Evolutionary conservation across 1,140 invertebrate genomes (phyloP), one percentile per base, ranked within the genome.

Genomic region (Latrodectus geometricus): DNA sequence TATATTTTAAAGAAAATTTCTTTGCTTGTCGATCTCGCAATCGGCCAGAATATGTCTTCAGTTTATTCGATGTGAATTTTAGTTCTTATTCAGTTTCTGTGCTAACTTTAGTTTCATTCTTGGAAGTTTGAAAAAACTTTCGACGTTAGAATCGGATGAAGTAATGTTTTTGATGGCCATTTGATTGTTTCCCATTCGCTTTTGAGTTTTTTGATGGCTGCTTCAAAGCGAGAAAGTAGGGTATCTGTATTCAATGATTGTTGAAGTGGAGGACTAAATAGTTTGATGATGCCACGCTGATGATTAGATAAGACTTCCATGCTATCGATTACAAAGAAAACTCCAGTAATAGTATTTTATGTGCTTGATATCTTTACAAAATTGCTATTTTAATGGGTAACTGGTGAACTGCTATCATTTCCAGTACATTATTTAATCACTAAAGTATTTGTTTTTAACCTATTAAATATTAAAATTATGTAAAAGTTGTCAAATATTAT

Each of bases 151-250:
- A 74, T 15, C 14, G 70, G 50, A 83, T 74, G 80, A 83, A 23
- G 80, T 83, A 74, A 83, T 83, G 80, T 83, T 83, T 83, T 74
- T 83, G 80, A 83, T 83, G 80, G 70, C 50, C 50, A 70, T 74
- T 83, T 74, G 80, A 83, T 83, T 83, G 80, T 74, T 83, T 83
- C 65, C 52, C 54, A 49, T 83, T 83, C 80, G 70, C 23, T 56
- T 83, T 83, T 83, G 52, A 52, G 69, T 74, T 61, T 83, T 74
- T 61, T 65, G 73, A 74, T 72, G 54, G 54, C 50, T 50, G 80
- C 23, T 74, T 73, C 70, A 73, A 70, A 74, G 21, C 8, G 21
- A 9, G 7, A 20, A 20, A 73, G 52, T 50, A 52, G 17, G 56
- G 49, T 70, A 74, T 83, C 70, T 74, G 80, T 83, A 83, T 83